These are phyloP conservation scores for Bedellia somnulentella DNA, from an alignment of 2,888 invertebrate genomes.

Conservation along the genomic window DNA sequence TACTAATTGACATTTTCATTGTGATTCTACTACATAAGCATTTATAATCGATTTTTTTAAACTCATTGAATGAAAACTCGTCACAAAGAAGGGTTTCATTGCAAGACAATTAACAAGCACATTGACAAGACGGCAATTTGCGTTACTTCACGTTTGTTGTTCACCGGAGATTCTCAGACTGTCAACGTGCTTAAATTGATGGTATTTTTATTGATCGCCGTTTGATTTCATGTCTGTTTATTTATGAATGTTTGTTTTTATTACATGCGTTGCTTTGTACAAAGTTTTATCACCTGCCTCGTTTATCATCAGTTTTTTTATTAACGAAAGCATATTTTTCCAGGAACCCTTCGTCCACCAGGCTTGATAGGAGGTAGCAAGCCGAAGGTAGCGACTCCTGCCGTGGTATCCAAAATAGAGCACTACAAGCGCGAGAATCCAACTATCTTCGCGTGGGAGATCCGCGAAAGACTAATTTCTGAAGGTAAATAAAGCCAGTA, in stretches of 20 bases:
- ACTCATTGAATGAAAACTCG: no score
- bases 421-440: conserved; percentile 98
- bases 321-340: conserved; percentile 12
- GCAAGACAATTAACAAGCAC: no score
- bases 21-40: conserved; percentile 34
- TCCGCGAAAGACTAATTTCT: conserved; percentile 91
- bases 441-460: conserved; percentile 99
- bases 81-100: no score
- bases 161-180: no score
- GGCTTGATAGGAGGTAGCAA: conserved; percentile 94
- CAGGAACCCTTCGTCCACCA: conserved; percentile 86
- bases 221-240: conserved; percentile 37
- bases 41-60: conserved; percentile 41
- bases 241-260: no score
- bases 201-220: conserved; percentile 44
- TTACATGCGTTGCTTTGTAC: conserved; percentile 1
- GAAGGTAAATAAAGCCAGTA: conserved; percentile 74
- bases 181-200: conserved; percentile 43
- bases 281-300: not conserved
- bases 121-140: no score
- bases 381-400: conserved; percentile 96
- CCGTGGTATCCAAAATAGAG: conserved; percentile 96
- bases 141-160: no score
- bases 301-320: not conserved
- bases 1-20: conserved; percentile 51